phyloP scores from a whole-genome alignment of 2,888 invertebrate species.

The Resseliella maxima region DNA sequence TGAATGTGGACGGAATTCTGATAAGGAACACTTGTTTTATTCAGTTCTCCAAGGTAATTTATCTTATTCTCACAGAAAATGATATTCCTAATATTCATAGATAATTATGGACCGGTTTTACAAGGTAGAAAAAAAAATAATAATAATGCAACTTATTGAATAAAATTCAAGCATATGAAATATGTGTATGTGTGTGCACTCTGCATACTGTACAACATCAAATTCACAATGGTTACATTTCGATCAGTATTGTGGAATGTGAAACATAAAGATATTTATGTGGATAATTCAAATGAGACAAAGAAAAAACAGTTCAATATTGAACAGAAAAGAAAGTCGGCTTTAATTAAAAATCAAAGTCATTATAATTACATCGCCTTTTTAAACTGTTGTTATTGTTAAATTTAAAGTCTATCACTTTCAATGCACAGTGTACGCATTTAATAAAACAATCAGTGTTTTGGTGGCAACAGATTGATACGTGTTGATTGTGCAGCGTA shows the following conservation, averaged over 20 bases:
- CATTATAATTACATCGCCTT: conserved; percentile 5
- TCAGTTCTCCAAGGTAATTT: no score
- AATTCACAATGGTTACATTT: no score
- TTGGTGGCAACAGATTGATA: neutral
- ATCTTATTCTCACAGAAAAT: no score
- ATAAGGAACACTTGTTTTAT: no score
- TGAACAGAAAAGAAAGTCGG: neutral
- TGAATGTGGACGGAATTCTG: no score
- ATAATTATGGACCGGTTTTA: neutral
- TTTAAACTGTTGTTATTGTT: neutral
- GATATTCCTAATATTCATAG: no score
- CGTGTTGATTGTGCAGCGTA: neutral
- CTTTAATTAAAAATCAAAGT: conserved; percentile 9
- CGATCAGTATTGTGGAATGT: neutral
- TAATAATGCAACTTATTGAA: no score
- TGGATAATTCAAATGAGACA: neutral
- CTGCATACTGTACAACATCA: no score
- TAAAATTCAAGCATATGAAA: no score
- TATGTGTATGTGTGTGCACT: no score
- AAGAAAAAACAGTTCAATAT: neutral
- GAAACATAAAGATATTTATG: neutral
- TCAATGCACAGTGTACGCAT: neutral
- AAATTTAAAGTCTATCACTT: no score
- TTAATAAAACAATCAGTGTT: neutral
- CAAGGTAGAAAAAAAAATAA: no score